Percentiles rank a stretch among this genome's conserved stretches.
These are phyloP conservation scores for Pentalonia nigronervosa DNA, from an alignment of 1,140 invertebrate species.

Conservation along the genomic window DNA sequence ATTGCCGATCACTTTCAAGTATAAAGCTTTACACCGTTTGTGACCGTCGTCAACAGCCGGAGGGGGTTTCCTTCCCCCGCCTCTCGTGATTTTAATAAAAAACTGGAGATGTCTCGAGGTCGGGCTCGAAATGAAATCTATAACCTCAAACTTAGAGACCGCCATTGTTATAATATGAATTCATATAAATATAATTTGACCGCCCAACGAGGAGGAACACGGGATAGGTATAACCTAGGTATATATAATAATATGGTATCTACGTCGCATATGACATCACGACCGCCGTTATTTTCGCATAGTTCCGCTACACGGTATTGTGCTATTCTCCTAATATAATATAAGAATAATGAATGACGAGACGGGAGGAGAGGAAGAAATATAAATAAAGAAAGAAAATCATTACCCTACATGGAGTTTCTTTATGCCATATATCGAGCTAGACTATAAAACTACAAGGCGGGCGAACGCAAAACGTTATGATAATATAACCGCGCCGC, in stretches of 20 bases:
- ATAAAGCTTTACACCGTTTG: neutral
- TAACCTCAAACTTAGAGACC: neutral
- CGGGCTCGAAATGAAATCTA: neutral
- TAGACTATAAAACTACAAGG: conserved; percentile 17
- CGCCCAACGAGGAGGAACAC: neutral
- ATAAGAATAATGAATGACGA: conserved; percentile 1
- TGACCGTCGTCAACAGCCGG: too few relatives aligned
- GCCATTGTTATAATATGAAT: neutral
- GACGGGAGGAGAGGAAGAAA: neutral
- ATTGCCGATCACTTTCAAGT: neutral
- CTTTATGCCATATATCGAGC: neutral
- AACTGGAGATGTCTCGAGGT: neutral
- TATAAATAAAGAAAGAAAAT: neutral
- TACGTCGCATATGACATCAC: neutral
- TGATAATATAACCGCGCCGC: conserved; percentile 18
- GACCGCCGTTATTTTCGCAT: neutral
- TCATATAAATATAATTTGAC: conserved; percentile 37
- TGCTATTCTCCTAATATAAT: neutral
- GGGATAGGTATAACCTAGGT: neutral
- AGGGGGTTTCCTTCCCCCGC: neutral
- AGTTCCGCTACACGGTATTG: neutral
- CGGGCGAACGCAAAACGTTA: neutral
- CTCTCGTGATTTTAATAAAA: conserved; percentile 2
- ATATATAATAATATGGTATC: too few relatives aligned
- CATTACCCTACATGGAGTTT: neutral